Conservation (phyloP, 2,888 invertebrate genomes). For the Steinernema hermaphroditum region DNA sequence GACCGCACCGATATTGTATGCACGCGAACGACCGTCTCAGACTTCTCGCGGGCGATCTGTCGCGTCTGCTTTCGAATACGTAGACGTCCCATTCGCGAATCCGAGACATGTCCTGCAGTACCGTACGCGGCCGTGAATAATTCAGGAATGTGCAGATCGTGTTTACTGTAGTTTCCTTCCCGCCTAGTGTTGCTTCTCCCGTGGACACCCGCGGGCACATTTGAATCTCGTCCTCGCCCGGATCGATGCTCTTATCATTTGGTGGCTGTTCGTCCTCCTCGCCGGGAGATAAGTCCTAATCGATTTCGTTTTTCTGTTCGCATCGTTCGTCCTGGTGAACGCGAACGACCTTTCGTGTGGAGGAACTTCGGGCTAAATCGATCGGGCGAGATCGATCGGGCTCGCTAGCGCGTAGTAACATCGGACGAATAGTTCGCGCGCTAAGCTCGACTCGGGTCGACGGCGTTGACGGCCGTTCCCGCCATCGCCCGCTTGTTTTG, state of each 20-base stretch:
- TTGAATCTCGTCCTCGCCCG: too few species aligned
- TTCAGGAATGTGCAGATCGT: too few species aligned
- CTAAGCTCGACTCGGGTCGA: not conserved
- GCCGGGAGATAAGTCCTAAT: constrained; percentile 1
- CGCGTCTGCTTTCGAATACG: too few species aligned
- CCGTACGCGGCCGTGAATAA: too few species aligned
- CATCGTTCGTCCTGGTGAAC: not conserved
- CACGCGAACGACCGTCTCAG: too few species aligned
- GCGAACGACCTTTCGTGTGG: not conserved
- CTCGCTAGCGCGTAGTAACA: not conserved
- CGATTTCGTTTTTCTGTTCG: not conserved
- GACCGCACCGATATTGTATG: too few species aligned
- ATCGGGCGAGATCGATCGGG: not conserved
- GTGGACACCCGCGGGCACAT: too few species aligned
- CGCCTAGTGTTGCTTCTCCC: too few species aligned
- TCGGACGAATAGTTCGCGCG: not conserved
- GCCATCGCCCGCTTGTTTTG: constrained; percentile 6
- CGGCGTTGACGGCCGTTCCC: not conserved
- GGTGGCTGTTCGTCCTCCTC: not conserved
- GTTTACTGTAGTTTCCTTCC: too few species aligned
- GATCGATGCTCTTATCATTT: not conserved
- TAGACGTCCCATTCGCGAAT: too few species aligned
- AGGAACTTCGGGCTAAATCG: not conserved
- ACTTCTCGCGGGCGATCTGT: too few species aligned
- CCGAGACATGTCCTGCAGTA: too few species aligned